phyloP scores from a whole-genome alignment of 2,888 invertebrate species.

The Parasteatoda lunata region DNA sequence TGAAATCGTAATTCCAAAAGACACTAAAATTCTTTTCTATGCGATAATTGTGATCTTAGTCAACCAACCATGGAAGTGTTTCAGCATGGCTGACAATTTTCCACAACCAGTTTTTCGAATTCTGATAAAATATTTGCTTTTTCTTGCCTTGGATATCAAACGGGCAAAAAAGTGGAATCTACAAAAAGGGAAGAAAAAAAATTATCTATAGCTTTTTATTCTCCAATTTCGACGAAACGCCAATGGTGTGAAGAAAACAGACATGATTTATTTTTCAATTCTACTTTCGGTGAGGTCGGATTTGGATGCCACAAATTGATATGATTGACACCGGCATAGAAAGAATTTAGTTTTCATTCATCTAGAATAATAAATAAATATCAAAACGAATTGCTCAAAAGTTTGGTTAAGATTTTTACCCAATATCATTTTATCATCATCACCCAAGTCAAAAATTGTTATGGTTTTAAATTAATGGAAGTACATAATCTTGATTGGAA shows the following conservation, averaged over 20 bases:
- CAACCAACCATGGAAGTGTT: slow-evolving; percentile 32
- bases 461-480: too few relatives aligned
- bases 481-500: too few relatives aligned
- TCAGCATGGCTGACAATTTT: slow-evolving; percentile 25
- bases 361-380: too few relatives aligned
- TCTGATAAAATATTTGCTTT: slow-evolving; percentile 28
- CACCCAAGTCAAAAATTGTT: too few relatives aligned
- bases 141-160: not conserved
- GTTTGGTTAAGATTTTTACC: too few relatives aligned
- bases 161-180: not conserved
- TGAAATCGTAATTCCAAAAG: slow-evolving; percentile 46
- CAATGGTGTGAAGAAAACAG: not conserved
- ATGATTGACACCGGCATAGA: too few relatives aligned
- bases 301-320: not conserved
- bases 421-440: too few relatives aligned
- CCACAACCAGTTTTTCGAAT: slow-evolving; percentile 24
- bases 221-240: not conserved
- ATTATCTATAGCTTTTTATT: not conserved
- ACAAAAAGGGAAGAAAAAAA: not conserved
- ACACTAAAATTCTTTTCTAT: slow-evolving; percentile 41
- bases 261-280: not conserved
- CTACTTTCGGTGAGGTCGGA: not conserved
- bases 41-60: slow-evolving; percentile 6
- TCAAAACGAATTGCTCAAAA: too few relatives aligned
- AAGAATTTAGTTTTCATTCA: too few relatives aligned